phyloP scores from a whole-genome alignment of 2,888 invertebrate species.

The Perizoma affinitatum region DNA sequence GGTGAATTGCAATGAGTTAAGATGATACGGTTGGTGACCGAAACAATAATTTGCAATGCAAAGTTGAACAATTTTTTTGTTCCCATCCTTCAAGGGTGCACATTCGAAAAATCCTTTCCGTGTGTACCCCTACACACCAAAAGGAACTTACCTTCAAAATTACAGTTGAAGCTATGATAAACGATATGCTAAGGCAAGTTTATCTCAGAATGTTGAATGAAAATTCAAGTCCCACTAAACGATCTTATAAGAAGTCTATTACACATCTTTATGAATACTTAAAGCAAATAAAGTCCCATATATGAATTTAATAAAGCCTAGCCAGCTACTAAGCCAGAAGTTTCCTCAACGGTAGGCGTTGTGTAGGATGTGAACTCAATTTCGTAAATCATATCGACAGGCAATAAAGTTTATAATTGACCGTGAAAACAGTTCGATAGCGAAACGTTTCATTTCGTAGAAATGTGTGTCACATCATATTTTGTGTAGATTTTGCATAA shows the following conservation, averaged over 20 bases:
- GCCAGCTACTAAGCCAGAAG: constrained; percentile 8
- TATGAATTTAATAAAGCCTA: constrained; percentile 22
- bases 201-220: background rate
- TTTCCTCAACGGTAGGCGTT: constrained; percentile 19
- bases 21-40: background rate
- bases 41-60: background rate
- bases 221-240: background rate
- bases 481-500: constrained; percentile 27
- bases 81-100: no score
- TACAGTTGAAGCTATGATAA: no score
- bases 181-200: no score
- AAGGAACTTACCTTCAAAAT: no score
- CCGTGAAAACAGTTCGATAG: constrained; percentile 5
- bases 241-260: background rate
- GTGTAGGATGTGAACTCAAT: constrained; percentile 16
- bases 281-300: constrained; percentile 19
- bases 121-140: no score
- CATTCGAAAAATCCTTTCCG: no score
- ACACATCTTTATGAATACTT: constrained; percentile 11
- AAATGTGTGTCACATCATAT: constrained; percentile 25
- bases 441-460: constrained; percentile 21
- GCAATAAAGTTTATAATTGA: constrained; percentile 21
- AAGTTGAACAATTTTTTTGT: background rate
- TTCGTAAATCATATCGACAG: constrained; percentile 17
- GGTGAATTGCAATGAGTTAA: constrained; percentile 5